phyloP scores from a whole-genome alignment of 1,140 invertebrate genomes.

The Trichonephila inaurata region DNA sequence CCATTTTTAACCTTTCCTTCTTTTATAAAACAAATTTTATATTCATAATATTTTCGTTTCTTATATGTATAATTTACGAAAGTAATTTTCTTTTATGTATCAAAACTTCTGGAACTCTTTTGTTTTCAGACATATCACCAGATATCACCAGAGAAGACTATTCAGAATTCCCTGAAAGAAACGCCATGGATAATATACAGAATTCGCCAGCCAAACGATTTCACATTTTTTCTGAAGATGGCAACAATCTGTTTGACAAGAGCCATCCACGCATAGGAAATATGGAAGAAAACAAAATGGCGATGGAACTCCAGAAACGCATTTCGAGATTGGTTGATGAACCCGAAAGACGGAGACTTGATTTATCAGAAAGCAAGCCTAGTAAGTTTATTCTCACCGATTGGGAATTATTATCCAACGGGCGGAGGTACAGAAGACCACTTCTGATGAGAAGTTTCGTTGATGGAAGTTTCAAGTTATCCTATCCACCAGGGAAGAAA shows the following conservation, averaged over 20 bases:
- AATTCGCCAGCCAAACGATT: background rate
- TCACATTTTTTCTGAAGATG: background rate
- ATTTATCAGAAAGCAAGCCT: background rate
- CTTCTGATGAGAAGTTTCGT: background rate
- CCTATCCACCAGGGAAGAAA: slow-evolving; percentile 43
- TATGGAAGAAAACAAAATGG: slow-evolving; percentile 27
- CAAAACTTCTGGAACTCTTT: too few species aligned
- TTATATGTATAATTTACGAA: too few species aligned
- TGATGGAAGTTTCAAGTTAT: slow-evolving; percentile 33
- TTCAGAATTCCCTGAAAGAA: background rate
- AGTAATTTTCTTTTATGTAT: too few species aligned
- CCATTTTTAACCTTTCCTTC: too few species aligned
- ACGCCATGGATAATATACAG: background rate
- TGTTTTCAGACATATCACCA: background rate
- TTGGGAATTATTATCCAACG: slow-evolving; percentile 15
- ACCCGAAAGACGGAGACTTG: background rate
- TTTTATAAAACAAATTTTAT: too few species aligned
- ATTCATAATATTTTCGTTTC: too few species aligned
- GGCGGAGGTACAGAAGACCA: slow-evolving; percentile 19
- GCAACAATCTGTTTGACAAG: background rate
- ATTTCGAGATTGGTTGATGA: background rate
- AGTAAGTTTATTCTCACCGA: slow-evolving; percentile 16
- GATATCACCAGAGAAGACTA: slow-evolving; percentile 9
- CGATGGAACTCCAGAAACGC: slow-evolving; percentile 32
- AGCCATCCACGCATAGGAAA: background rate